A percentile compares a stretch with the other conserved stretches of the same genome.
Conservation (phyloP, 2,113 vertebrate genomes). For the Hyperopisus bebe region DNA sequence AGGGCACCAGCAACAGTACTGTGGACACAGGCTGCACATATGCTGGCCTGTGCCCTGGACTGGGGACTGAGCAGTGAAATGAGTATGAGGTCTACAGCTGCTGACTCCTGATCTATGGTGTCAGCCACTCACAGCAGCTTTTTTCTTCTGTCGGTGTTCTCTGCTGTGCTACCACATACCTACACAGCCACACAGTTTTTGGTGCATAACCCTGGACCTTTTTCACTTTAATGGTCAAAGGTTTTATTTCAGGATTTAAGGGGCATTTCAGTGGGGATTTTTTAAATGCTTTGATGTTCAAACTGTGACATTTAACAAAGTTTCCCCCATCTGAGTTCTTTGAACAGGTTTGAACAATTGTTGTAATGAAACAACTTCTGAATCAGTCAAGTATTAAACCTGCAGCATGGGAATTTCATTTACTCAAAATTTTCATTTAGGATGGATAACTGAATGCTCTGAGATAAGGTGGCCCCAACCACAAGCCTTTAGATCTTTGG, state of each 20-base stretch:
- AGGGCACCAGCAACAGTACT: not conserved
- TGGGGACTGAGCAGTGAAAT: not conserved
- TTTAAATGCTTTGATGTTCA: constrained; percentile 9
- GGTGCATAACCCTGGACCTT: not conserved
- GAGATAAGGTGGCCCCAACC: constrained; percentile 51
- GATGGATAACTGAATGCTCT: constrained; percentile 24
- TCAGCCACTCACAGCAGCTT: not conserved
- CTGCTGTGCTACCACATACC: not conserved
- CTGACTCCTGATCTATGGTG: not conserved
- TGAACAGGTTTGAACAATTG: not conserved
- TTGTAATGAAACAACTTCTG: not conserved
- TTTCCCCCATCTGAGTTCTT: not conserved
- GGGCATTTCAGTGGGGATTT: constrained; percentile 9
- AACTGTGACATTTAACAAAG: constrained; percentile 6
- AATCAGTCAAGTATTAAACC: not conserved
- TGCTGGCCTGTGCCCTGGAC: not conserved
- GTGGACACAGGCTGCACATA: not conserved
- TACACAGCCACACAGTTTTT: not conserved
- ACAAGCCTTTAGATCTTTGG: constrained; percentile 4
- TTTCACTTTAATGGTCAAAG: constrained; percentile 9
- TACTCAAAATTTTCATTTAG: not conserved
- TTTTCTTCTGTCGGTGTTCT: not conserved
- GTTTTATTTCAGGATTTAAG: constrained; percentile 10
- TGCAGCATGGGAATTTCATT: not conserved
- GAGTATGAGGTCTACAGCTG: not conserved